Base-by-base conservation (phyloP, 1,140 invertebrate species). In the Colletes gigas region DNA sequence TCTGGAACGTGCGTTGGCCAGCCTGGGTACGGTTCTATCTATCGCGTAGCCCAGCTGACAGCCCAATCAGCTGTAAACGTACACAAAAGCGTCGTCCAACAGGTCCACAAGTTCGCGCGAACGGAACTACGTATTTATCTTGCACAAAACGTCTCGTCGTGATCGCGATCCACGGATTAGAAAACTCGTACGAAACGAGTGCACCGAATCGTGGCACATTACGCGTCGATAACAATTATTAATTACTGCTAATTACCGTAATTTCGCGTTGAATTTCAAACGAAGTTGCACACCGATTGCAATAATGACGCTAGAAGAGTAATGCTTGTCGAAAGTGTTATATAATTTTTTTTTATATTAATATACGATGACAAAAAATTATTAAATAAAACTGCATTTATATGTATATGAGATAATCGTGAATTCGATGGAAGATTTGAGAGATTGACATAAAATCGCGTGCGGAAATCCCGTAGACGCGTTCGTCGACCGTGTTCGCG, bases 71-170 rank as follows among this genome's bases (percentile, higher is more conserved):
- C 84, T 89, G 83, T 83, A 84, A 82, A 81, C 68, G 83, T 83
- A 83, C 77, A 85, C 83, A 86, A 86, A 89, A 84, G 81, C 86
- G 81, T 85, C 86, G 88, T 85, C 89, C 90, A 90, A 91, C 88
- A 90, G 90, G 90, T 91, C 89, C 77, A 86, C 57, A 73, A 62
- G 67, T 50, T 71, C 71, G 39, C 44, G 44, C 41, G 50, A 54
- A 69, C 47, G 54, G 47, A 54, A 60, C 55, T 66, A 60, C 12
- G 30, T 39, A 17, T 63, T 78, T 70, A 0, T 14, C 47, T n/a
- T 59, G 57, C 71, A 30, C 41, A 62, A 21, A 66, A 66, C 54
- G 60, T 39, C 10, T 39, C 55, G 41, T 59, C n/a, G n/a, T n/a
- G n/a, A n/a, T 19, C 44, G 50, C 10, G 47, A 63, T 15, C 19